phyloP scores from a whole-genome alignment of 2,113 vertebrate genomes.

The Myiozetetes cayanensis region DNA sequence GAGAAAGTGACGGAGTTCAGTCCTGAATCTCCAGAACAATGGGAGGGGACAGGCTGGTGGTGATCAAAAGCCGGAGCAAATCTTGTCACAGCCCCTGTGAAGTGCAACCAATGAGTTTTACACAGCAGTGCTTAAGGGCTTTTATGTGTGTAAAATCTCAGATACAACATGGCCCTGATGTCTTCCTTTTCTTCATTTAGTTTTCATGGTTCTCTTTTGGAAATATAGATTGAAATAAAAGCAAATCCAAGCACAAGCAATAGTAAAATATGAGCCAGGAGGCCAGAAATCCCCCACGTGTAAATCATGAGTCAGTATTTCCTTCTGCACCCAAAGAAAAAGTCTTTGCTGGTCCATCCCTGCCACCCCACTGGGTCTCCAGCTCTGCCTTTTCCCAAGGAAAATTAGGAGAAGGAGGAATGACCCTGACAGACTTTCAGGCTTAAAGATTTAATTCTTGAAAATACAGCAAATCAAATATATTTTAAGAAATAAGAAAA shows the following conservation, averaged over 20 bases:
- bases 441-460: background rate
- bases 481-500: background rate
- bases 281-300: accelerated
- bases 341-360: background rate
- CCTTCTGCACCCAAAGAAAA: background rate
- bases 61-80: background rate
- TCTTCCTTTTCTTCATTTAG: background rate
- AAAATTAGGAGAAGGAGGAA: background rate
- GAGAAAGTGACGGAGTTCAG: background rate
- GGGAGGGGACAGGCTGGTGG: background rate
- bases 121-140: background rate
- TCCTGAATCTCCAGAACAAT: background rate
- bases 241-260: background rate
- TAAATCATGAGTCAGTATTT: background rate
- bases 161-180: background rate
- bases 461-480: background rate
- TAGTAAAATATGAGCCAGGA: background rate
- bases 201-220: background rate
- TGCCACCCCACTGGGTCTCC: background rate
- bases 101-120: constrained; percentile 48
- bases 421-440: background rate
- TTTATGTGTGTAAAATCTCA: constrained; percentile 11
- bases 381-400: background rate
- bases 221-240: background rate
- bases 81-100: background rate